phyloP scores from a whole-genome alignment of 2,888 invertebrate species.

The Dolichopus griseipennis region DNA sequence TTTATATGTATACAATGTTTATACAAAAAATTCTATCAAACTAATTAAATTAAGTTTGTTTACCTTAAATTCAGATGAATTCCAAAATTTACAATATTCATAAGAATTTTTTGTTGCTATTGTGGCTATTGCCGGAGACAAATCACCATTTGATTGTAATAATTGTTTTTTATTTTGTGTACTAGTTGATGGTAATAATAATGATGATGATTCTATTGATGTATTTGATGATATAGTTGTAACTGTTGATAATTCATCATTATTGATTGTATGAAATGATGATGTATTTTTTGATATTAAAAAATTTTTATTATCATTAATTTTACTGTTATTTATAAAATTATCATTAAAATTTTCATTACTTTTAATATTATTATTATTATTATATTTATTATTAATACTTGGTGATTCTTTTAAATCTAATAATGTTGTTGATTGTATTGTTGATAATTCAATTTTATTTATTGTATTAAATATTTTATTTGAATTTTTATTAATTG shows the following conservation, averaged over 20 bases:
- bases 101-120: not conserved
- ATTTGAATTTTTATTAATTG: not conserved
- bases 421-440: not conserved
- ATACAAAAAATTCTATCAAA: no score
- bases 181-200: not conserved
- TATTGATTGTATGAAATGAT: no score
- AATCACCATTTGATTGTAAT: not conserved
- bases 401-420: not conserved
- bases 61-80: constrained; percentile 2
- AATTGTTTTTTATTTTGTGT: not conserved
- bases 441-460: no score
- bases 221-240: not conserved
- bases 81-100: constrained; percentile 4
- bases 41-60: no score
- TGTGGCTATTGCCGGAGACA: no score
- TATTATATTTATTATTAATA: not conserved
- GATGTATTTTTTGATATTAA: no score
- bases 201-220: not conserved
- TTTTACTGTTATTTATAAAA: no score
- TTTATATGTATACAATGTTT: no score
- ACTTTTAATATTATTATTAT: not conserved
- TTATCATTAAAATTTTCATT: not conserved
- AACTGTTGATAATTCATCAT: not conserved
- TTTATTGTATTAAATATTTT: no score
- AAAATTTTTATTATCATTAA: no score